Evolutionary conservation across 1,140 invertebrate species (phyloP), one percentile per base, ranked within the genome.

Genomic region (Formica exsecta): DNA sequence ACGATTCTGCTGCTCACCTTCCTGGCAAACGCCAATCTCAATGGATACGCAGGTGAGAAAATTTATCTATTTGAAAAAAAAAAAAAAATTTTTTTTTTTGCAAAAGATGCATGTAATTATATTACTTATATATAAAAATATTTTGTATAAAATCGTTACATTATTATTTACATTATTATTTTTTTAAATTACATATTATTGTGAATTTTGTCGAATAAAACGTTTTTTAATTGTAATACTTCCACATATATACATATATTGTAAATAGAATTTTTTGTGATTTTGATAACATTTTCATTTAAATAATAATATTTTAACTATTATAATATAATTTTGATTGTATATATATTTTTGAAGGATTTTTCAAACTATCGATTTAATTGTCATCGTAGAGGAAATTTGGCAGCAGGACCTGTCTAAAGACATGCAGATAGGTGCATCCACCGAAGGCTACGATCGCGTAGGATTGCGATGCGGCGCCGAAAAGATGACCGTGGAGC

Each of bases 391-490:
- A 92, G 90, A 92, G 93, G 95, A 96, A 89, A 93, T 95, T 70
- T 96, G 96, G 95, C 92, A 95, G 83, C 93, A 96, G 85, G 95
- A 96, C 89, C 86, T 96, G 41, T 94, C 94, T 59, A 93, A 95
- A 79, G 95, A 96, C 59, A 96, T 96, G 92, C 93, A 95, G 85
- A 96, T 96, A n/a, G 96, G 96, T 70, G 93, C 95, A 62, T 94
- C 95, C n/a, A 95, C 95, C 54, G 93, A 96, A 66, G 96, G 96
- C 6, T 96, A 96, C 83, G 94, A 96, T 88, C 94, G 93, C 66
- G 95, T 96, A 0, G 95, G 95, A 79, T 89, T 96, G 9, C 94
- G 95, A 85, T 96, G 96, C 59, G 96, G 95, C n/a, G 94, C 95
- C 11, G 94, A 96, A 81, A 95, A 94, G 4, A 96, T 96, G 96